Base-by-base conservation (phyloP, 2,797 vertebrate species). In the Chaetophractus vellerosus region DNA sequence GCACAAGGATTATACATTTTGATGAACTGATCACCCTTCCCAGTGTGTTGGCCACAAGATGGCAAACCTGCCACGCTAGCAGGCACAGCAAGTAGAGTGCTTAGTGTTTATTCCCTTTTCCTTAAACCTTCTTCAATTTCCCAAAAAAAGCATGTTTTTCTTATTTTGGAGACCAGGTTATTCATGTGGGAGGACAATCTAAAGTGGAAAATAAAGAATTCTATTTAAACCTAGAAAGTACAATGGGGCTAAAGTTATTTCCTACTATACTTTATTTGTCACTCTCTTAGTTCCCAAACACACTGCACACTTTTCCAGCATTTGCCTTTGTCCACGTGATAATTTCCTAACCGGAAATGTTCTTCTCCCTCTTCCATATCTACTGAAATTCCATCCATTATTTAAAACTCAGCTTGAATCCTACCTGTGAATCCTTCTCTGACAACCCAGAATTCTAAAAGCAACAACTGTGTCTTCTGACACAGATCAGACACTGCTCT, bases 151-250 rank as follows among this genome's bases (percentile, higher is more conserved):
- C n/a, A 23, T 24, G 16, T 50, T 66, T 83, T 83, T 28, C 74
- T 81, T 75, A 79, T 64, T 89, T 85, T 84, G 71, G 36, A 93
- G 33, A 84, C 50, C 8, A 79, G 72, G 50, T 69, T 74, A 61
- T 63, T 88, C 59, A 72, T 33, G 28, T 21, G 8, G 50, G 33
- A 83, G 21, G 74, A 55, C 24, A 64, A 78, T n/a, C 66, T 85
- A 68, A 88, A 95, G 71, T 57, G 36, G 36, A 75, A 85, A 91
- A 87, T 28, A 55, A 78, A 93, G 15, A 79, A 38, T 79, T n/a
- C 45, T 38, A 66, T 74, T 79, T 64, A 72, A 92, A 64, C 61
- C 41, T 31, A 52, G 48, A 79, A 45, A 33, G 28, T 28, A 80
- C 66, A 86, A 50, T 28, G 33, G 31, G 33, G 31, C 83, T 45